phyloP scores from a whole-genome alignment of 2,797 vertebrate genomes.

The Pagetopsis macropterus region DNA sequence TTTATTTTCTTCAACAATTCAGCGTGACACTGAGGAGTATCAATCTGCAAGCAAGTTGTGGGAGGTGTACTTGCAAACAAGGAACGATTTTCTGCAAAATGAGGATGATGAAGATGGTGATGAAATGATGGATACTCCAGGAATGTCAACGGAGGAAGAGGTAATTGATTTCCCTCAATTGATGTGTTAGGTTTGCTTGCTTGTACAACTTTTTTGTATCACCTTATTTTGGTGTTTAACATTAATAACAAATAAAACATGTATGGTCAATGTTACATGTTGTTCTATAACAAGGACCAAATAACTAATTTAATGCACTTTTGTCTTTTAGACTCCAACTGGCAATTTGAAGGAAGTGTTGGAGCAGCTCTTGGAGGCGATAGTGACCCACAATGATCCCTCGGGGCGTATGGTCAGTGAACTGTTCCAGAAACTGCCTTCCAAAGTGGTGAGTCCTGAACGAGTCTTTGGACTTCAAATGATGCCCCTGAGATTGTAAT shows the following conservation, averaged over 20 bases:
- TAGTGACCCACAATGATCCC: conserved; percentile 91
- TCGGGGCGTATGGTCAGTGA: conserved; percentile 93
- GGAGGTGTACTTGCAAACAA: conserved; percentile 93
- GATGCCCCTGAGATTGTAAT: background rate
- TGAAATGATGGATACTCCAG: conserved; percentile 88
- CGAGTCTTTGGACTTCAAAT: background rate
- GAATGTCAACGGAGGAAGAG: conserved; percentile 90
- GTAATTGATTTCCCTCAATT: conserved; percentile 38
- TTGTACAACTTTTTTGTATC: background rate
- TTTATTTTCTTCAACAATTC: conserved; percentile 16
- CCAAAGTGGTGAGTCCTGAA: conserved; percentile 91
- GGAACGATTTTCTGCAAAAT: conserved; percentile 94
- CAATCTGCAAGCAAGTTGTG: conserved; percentile 94
- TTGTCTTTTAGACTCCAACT: conserved; percentile 83
- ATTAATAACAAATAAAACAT: background rate
- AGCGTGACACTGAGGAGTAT: conserved; percentile 93
- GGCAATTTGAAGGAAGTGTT: conserved; percentile 93
- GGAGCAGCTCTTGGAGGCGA: conserved; percentile 94
- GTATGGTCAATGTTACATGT: background rate
- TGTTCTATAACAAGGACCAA: background rate
- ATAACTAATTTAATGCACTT: conserved; percentile 4
- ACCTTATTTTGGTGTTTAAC: background rate
- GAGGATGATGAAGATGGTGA: conserved; percentile 91
- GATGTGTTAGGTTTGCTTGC: background rate
- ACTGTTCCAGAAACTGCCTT: conserved; percentile 98